Percentiles rank a stretch among this genome's conserved stretches.
Evolutionary conservation across 2,113 vertebrate species (phyloP).

Genomic region (Hippoglossus stenolepis): DNA sequence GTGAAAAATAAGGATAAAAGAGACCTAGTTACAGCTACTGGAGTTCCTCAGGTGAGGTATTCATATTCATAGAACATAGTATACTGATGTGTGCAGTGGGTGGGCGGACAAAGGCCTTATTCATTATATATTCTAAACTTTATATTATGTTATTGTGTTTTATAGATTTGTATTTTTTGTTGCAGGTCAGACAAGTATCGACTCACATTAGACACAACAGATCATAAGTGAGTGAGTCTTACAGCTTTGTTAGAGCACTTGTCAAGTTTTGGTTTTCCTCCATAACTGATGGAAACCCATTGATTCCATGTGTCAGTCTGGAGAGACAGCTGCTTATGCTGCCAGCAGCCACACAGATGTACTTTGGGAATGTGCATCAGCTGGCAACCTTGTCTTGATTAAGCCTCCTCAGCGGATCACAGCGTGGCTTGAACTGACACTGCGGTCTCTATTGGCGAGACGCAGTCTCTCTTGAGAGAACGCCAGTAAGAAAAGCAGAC

Average conservation of each 20-base stretch:
- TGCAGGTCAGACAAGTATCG: not conserved
- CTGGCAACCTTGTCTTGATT: conserved; percentile 54
- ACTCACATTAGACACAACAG: not conserved
- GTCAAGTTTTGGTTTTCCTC: not conserved
- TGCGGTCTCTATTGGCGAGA: conserved; percentile 37
- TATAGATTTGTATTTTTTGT: not conserved
- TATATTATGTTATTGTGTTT: not conserved
- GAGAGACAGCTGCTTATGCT: conserved; percentile 6
- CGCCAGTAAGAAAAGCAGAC: conserved; percentile 1
- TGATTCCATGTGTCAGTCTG: conserved; percentile 16
- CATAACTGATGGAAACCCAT: not conserved
- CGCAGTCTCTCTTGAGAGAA: conserved; percentile 11
- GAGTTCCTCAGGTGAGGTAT: no score
- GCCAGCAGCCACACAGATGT: conserved; percentile 23
- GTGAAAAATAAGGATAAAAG: no score
- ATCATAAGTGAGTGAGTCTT: not conserved
- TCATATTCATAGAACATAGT: no score
- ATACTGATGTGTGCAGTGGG: no score
- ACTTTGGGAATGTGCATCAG: conserved; percentile 6
- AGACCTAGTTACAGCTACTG: no score
- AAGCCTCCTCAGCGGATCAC: conserved; percentile 37
- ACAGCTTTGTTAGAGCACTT: not conserved
- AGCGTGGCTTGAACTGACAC: conserved; percentile 32
- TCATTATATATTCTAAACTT: not conserved
- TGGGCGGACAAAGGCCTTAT: not conserved